Evolutionary conservation across 2,113 vertebrate genomes (phyloP).

Genomic region (Perccottus glenii): DNA sequence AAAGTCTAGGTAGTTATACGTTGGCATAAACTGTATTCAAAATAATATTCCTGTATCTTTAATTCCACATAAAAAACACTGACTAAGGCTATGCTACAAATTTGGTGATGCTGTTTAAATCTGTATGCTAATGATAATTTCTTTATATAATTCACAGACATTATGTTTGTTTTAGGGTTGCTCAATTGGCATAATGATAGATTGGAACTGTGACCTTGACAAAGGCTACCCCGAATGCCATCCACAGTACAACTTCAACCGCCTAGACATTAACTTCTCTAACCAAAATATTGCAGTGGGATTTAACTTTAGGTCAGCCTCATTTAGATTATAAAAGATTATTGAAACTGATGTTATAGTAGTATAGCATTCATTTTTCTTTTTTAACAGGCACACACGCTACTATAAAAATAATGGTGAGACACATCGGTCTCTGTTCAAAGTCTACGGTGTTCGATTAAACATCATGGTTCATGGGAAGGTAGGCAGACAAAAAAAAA

Average conservation of each 20-base stretch:
- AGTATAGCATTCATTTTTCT: background rate
- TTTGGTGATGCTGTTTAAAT: too few species aligned
- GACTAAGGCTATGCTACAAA: too few species aligned
- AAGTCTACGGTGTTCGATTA: conserved; percentile 90
- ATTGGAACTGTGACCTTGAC: conserved; percentile 94
- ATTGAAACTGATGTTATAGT: background rate
- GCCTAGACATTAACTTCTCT: conserved; percentile 80
- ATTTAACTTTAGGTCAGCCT: conserved; percentile 90
- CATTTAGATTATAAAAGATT: background rate
- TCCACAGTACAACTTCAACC: conserved; percentile 87
- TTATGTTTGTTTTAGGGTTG: conserved; percentile 80
- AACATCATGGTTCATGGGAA: conserved; percentile 89
- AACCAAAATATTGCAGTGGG: conserved; percentile 79
- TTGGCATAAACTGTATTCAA: too few species aligned
- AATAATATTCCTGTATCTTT: too few species aligned
- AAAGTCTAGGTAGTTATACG: too few species aligned
- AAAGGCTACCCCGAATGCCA: conserved; percentile 82
- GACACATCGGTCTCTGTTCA: conserved; percentile 82
- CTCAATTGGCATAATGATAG: conserved; percentile 88
- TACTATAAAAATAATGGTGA: conserved; percentile 84
- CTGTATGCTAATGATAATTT: too few species aligned
- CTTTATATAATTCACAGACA: too few species aligned
- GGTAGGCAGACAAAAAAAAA: conserved; percentile 67
- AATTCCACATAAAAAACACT: too few species aligned
- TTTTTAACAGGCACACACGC: conserved; percentile 80